Conservation (phyloP, 1,140 invertebrate species). For the Dendroctonus ponderosae region DNA sequence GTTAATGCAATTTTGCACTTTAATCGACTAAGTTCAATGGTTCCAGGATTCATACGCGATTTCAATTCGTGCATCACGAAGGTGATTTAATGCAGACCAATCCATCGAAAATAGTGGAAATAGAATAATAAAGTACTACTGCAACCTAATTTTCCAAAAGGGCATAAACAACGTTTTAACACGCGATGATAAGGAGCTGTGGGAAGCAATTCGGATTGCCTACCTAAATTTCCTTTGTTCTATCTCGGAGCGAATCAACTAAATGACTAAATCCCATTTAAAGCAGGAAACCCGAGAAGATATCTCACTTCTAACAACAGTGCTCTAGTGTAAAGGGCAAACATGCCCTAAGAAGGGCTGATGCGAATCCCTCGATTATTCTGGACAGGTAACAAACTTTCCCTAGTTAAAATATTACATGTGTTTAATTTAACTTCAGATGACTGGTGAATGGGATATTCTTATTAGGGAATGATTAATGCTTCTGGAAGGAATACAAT, state of each 20-base stretch:
- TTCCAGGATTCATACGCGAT: too few species aligned
- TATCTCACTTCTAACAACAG: slow-evolving; percentile 24
- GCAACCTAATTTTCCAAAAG: too few species aligned
- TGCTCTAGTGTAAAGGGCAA: slow-evolving; percentile 18
- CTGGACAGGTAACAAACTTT: slow-evolving; percentile 18
- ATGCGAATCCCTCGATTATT: slow-evolving; percentile 23
- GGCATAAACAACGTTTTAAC: not conserved
- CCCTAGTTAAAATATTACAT: slow-evolving; percentile 19
- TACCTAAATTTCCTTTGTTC: slow-evolving; percentile 13
- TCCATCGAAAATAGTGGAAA: not conserved
- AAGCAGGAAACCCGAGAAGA: slow-evolving; percentile 22
- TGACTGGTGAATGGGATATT: slow-evolving; percentile 12
- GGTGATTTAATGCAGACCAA: not conserved
- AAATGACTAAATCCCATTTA: slow-evolving; percentile 27
- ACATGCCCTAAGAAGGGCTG: slow-evolving; percentile 10
- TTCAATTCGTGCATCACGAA: too few species aligned
- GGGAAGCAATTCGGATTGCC: slow-evolving; percentile 10
- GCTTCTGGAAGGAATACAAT: not conserved
- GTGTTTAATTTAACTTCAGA: slow-evolving; percentile 10
- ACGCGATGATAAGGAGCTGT: not conserved
- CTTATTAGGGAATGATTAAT: slow-evolving; percentile 3
- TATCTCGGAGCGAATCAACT: slow-evolving; percentile 20
- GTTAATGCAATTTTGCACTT: too few species aligned
- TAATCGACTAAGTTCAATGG: too few species aligned
- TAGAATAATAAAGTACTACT: not conserved